A percentile compares a stretch with the other conserved stretches of the same genome.
Conservation (phyloP, 2,113 vertebrate genomes). For the Tachycineta bicolor region DNA sequence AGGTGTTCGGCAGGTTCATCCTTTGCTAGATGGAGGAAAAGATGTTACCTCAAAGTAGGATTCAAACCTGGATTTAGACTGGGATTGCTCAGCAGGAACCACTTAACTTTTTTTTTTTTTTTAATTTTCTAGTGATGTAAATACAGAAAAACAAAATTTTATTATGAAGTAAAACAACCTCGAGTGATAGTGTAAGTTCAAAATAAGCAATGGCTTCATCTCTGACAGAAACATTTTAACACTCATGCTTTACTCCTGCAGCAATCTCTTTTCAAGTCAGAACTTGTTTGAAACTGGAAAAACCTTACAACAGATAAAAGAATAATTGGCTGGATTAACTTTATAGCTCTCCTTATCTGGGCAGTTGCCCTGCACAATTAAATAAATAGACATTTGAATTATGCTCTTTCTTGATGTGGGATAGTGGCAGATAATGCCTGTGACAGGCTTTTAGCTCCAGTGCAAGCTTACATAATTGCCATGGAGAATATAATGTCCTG, state of each 20-base stretch:
- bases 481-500: slow-evolving; percentile 8
- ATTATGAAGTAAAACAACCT: neutral
- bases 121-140: neutral
- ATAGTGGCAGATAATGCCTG: slow-evolving; percentile 29
- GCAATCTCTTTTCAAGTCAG: slow-evolving; percentile 36
- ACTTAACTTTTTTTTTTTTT: neutral
- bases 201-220: neutral
- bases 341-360: slow-evolving; percentile 65
- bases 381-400: slow-evolving; percentile 44
- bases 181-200: neutral
- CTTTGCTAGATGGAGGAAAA: neutral
- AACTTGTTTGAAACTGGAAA: slow-evolving; percentile 32
- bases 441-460: slow-evolving; percentile 16
- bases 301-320: slow-evolving; percentile 49
- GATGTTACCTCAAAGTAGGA: neutral
- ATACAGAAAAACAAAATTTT: neutral
- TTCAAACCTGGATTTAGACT: neutral
- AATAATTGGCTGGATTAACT: slow-evolving; percentile 53
- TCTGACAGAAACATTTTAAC: neutral
- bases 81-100: neutral
- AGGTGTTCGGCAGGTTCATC: neutral
- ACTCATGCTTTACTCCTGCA: neutral
- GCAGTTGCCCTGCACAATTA: slow-evolving; percentile 65
- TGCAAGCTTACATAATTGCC: slow-evolving; percentile 1
- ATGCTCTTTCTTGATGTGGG: slow-evolving; percentile 49